phyloP scores from a whole-genome alignment of 2,888 invertebrate species.

The Drosophila bunnanda region DNA sequence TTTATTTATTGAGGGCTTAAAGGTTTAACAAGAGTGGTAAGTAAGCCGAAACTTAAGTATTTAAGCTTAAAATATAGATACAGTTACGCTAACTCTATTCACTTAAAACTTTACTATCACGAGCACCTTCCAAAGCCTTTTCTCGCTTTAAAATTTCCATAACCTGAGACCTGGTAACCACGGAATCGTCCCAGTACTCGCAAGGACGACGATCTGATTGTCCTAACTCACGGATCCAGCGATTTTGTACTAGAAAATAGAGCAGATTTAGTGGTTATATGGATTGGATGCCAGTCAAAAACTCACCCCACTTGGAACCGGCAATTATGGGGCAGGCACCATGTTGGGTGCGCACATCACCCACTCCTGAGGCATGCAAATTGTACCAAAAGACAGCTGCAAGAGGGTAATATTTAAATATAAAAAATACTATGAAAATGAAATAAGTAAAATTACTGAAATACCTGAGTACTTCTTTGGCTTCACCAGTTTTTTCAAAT shows the following conservation, averaged over 20 bases:
- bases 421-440: background rate
- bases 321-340: constrained; percentile 98
- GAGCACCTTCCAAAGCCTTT: background rate
- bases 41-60: background rate
- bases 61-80: background rate
- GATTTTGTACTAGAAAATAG: constrained; percentile 89
- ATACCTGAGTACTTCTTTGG: constrained; percentile 74
- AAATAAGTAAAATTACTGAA: background rate
- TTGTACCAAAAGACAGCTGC: constrained; percentile 96
- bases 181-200: constrained; percentile 72
- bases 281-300: background rate
- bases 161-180: background rate
- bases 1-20: constrained; percentile 6
- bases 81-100: background rate
- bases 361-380: constrained; percentile 94
- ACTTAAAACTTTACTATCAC: background rate
- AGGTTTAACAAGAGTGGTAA: background rate
- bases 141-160: background rate
- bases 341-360: constrained; percentile 94
- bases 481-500: constrained; percentile 90
- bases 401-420: background rate
- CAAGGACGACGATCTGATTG: constrained; percentile 91
- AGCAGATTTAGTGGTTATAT: too few species aligned
- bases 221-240: constrained; percentile 94
- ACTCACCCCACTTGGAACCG: constrained; percentile 97